Conservation (phyloP, 2,113 vertebrate genomes). For the Melanostigma gelatinosum region DNA sequence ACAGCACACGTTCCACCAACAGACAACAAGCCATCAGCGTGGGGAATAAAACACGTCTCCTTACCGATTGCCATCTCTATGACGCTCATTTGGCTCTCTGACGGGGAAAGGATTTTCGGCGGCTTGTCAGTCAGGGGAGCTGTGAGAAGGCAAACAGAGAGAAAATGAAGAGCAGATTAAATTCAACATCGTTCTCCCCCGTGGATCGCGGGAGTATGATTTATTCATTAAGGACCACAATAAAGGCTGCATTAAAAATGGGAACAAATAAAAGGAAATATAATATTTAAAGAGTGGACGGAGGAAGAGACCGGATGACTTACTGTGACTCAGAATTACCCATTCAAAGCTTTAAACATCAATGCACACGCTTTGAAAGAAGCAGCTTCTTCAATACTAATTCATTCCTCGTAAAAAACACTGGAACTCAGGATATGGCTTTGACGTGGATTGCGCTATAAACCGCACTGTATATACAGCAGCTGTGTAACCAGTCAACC, state of each 20-base stretch:
- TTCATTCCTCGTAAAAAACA: conserved; percentile 10
- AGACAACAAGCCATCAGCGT: neutral
- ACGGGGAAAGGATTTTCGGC: conserved; percentile 94
- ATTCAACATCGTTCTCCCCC: conserved; percentile 42
- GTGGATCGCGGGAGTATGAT: conserved; percentile 56
- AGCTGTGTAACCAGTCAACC: conserved; percentile 38
- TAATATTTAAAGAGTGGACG: conserved; percentile 60
- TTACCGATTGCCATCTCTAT: conserved; percentile 95
- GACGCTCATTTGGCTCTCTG: conserved; percentile 92
- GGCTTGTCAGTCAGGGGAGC: conserved; percentile 98
- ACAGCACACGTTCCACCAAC: neutral
- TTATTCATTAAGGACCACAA: conserved; percentile 57
- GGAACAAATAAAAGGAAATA: conserved; percentile 50
- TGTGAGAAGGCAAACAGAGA: conserved; percentile 81
- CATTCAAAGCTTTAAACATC: conserved; percentile 55
- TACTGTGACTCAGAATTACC: conserved; percentile 42
- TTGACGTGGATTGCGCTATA: conserved; percentile 16
- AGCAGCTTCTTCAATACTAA: conserved; percentile 48
- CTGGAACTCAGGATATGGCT: conserved; percentile 27
- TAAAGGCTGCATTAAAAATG: conserved; percentile 51
- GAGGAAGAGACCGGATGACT: conserved; percentile 38
- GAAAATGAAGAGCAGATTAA: conserved; percentile 44
- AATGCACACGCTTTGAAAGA: conserved; percentile 52
- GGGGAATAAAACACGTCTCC: conserved; percentile 60
- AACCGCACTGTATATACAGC: conserved; percentile 25